Evolutionary conservation across 2,113 vertebrate species (phyloP).

Genomic region (Heterocephalus glaber): DNA sequence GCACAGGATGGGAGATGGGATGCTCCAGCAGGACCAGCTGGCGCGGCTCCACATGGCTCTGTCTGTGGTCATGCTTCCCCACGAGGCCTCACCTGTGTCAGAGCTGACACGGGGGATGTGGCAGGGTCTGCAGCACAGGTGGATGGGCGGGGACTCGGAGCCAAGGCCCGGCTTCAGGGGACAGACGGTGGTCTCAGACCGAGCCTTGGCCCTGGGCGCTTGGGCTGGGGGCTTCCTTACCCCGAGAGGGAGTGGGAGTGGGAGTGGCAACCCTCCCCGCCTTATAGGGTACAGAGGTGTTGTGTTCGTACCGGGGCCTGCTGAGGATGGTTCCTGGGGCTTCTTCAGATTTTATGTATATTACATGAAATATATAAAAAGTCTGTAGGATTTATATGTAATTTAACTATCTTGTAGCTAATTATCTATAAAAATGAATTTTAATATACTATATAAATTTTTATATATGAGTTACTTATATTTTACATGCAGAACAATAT

Average conservation of each 20-base stretch:
- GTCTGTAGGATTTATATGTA: not conserved
- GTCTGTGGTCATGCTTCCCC: not conserved
- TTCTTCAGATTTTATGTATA: not conserved
- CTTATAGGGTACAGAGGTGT: not conserved
- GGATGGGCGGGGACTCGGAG: no score
- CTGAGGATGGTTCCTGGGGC: not conserved
- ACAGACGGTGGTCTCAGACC: not conserved
- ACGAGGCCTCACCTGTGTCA: not conserved
- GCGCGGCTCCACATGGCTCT: not conserved
- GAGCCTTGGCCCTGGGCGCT: not conserved
- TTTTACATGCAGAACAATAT: not conserved
- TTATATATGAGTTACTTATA: not conserved
- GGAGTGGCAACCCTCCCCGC: not conserved
- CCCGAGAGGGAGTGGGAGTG: not conserved
- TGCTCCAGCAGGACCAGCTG: not conserved
- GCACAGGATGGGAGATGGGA: not conserved
- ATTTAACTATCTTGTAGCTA: not conserved
- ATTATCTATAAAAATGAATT: not conserved
- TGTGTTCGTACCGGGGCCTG: not conserved
- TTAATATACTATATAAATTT: not conserved
- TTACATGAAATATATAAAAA: not conserved
- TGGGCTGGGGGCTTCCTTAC: not conserved
- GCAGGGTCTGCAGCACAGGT: not conserved
- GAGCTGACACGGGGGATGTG: not conserved
- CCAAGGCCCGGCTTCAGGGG: not conserved